A percentile compares a stretch with the other conserved stretches of the same genome.
These are phyloP conservation scores for Rhegmatorhina hoffmannsi DNA, from an alignment of 2,113 vertebrate genomes.

Conservation along the genomic window DNA sequence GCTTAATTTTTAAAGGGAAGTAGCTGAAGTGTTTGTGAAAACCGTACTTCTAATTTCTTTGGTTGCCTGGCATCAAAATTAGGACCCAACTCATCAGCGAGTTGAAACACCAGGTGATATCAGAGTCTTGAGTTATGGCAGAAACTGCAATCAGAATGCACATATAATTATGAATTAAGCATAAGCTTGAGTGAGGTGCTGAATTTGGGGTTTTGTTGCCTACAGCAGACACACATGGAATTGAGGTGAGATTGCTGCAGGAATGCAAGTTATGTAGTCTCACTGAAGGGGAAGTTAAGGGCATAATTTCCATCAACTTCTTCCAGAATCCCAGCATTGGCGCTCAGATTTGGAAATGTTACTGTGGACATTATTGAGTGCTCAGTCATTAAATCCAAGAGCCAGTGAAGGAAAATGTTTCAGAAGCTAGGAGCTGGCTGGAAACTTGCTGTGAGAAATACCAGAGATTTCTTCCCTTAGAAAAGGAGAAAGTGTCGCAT, in stretches of 20 bases:
- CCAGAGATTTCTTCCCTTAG: not conserved
- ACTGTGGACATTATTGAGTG: accelerated
- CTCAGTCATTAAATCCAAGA: not conserved
- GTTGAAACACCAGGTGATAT: not conserved
- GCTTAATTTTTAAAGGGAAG: not conserved
- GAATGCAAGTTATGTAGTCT: not conserved
- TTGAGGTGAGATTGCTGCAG: not conserved
- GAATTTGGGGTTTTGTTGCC: not conserved
- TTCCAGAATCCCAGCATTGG: not conserved
- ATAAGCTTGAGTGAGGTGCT: not conserved
- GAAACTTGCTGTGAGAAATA: not conserved
- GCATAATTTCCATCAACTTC: not conserved
- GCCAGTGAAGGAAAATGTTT: not conserved
- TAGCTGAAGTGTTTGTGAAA: not conserved
- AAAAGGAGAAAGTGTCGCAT: not conserved
- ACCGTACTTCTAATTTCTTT: not conserved
- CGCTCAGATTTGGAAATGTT: not conserved
- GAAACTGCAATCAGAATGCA: not conserved
- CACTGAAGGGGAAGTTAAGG: not conserved
- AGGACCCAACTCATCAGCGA: not conserved
- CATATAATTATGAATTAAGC: not conserved
- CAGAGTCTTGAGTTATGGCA: not conserved
- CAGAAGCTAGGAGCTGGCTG: not conserved
- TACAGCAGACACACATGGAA: not conserved
- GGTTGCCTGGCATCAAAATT: not conserved